Percentiles rank a stretch among this genome's conserved stretches.
phyloP scores from a whole-genome alignment of 2,888 invertebrate species.

The Strigamia transsilvanica region DNA sequence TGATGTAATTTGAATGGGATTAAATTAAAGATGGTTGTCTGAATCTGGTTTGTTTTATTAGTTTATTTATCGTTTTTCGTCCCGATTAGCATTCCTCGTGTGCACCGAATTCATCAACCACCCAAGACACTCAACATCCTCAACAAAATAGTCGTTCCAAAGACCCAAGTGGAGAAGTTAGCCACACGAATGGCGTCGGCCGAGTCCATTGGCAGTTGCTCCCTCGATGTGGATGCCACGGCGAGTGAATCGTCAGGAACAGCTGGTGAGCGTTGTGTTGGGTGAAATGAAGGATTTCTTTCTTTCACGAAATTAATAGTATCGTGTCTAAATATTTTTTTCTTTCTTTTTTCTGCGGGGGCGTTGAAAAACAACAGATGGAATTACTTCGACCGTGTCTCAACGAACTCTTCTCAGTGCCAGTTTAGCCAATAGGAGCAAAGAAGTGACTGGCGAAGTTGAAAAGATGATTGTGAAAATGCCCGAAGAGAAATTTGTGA shows the following conservation, averaged over 20 bases:
- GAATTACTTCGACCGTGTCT: slow-evolving; percentile 54
- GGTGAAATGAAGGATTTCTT: not conserved
- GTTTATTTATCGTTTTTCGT: not conserved
- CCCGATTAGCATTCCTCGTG: slow-evolving; percentile 25
- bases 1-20: slow-evolving; percentile 11
- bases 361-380: slow-evolving; percentile 52
- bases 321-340: slow-evolving; percentile 2
- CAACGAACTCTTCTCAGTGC: slow-evolving; percentile 55
- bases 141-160: slow-evolving; percentile 57
- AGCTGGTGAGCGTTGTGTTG: slow-evolving; percentile 27
- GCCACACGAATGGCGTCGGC: slow-evolving; percentile 67
- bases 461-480: not conserved
- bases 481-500: slow-evolving; percentile 43
- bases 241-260: slow-evolving; percentile 58
- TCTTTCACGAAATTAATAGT: slow-evolving; percentile 7
- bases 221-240: slow-evolving; percentile 79
- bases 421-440: slow-evolving; percentile 52
- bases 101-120: slow-evolving; percentile 56
- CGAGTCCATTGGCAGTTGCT: slow-evolving; percentile 87
- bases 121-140: slow-evolving; percentile 57
- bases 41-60: not conserved
- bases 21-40: not conserved
- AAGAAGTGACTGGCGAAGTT: not conserved
- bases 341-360: not conserved
- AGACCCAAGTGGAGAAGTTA: slow-evolving; percentile 57